These are phyloP conservation scores for Actenoides lindsayi DNA, from an alignment of 2,113 vertebrate species.

Conservation along the genomic window DNA sequence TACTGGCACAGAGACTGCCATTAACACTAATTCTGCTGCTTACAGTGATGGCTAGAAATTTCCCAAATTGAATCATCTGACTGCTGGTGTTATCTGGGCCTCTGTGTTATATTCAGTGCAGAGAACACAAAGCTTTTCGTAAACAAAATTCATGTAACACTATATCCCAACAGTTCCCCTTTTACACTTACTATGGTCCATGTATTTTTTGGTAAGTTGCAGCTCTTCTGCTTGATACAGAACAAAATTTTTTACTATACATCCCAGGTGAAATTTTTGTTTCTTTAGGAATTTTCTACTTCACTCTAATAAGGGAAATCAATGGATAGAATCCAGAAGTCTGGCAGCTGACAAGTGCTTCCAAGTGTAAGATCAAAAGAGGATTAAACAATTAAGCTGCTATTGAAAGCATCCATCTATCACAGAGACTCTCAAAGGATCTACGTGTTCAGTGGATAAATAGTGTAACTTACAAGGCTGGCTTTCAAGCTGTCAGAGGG, in stretches of 20 bases:
- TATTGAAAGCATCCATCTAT: conserved; percentile 29
- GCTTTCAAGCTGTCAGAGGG: not conserved
- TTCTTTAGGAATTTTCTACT: not conserved
- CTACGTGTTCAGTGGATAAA: not conserved
- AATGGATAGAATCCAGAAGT: not conserved
- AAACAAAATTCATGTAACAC: not conserved
- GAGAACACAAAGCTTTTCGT: not conserved
- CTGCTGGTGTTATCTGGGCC: not conserved
- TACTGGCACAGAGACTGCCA: not conserved
- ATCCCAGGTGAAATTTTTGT: not conserved
- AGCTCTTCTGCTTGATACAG: not conserved
- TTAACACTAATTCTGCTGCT: not conserved
- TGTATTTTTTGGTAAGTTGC: not conserved
- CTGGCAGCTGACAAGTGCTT: not conserved
- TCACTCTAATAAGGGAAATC: not conserved
- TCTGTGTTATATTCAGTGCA: not conserved
- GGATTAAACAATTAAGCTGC: conserved; percentile 39
- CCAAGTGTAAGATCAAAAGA: conserved; percentile 31
- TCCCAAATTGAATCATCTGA: not conserved
- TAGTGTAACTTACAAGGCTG: not conserved
- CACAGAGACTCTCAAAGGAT: not conserved
- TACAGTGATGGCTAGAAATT: not conserved
- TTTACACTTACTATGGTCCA: not conserved
- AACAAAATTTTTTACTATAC: not conserved
- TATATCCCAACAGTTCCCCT: not conserved